Base-by-base conservation (phyloP, 37 sponge, comb jelly and placozoan species). In the Beroe ovata region DNA sequence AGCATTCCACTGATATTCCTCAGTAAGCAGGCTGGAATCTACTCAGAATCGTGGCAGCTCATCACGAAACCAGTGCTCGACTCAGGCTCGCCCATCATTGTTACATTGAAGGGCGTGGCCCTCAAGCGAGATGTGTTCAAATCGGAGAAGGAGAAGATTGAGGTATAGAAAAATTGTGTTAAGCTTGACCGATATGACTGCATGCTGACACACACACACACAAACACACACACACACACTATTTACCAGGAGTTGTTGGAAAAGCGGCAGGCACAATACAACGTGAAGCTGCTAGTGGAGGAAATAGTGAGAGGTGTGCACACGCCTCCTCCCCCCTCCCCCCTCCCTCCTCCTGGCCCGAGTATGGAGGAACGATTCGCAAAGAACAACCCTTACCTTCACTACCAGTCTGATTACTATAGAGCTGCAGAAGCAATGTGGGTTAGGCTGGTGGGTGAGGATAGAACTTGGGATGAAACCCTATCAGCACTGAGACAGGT, bases 1-100 rank as follows among this genome's bases (percentile, higher is more conserved):
- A 40, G 89, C 29, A 90, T 97, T 61, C 93, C 93, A 25, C 94
- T 97, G 41, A 89, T 92, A 20, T 97, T 97, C 92, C 95, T 95
- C 93, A 93, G 95, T n/a, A 64, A 89, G 34, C 91, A 92, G 33
- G 59, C 93, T 88, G 98, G 98, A 4, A 91, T 97, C 35, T 97
- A 93, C 92, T 62, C 92, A 19, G 98, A 97, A 66, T 89, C 89
- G 8, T 97, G 98, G 98, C 26, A 72, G 33, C 88, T 97, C 39
- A 89, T 89, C 29, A 97, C 95, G 0, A 69, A 92, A 21, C 98
- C 98, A 8, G 89, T 93, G n/a, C 91, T 95, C 59, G 39, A 41
- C 66, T 35, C 66, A 23, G 95, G 95, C 0, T 59, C 91, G 21
- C 94, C 94, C 22, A 38, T 97, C 20, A 18, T 77, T 2, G 77